phyloP scores from a whole-genome alignment of 2,888 invertebrate genomes.

The Osmoderma eremita region DNA sequence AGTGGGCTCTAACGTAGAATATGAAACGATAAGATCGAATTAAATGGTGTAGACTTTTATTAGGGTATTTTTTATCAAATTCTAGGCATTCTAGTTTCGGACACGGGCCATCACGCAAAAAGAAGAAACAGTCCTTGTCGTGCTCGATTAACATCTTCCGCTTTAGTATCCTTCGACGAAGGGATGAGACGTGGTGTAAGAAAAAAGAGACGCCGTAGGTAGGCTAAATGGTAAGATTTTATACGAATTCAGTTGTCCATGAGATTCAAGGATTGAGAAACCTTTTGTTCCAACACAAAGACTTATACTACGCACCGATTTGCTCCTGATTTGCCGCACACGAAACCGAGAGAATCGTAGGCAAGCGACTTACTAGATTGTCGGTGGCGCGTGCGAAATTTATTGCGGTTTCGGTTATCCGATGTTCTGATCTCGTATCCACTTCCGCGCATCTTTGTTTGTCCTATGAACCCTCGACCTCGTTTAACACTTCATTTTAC shows the following conservation, averaged over 20 bases:
- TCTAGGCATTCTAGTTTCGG: not conserved
- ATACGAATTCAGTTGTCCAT: slow-evolving; percentile 42
- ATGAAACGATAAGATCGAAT: slow-evolving; percentile 2
- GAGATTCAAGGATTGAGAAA: slow-evolving; percentile 44
- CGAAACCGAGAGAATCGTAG: slow-evolving; percentile 35
- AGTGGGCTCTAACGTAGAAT: too few relatives aligned
- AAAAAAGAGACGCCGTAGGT: slow-evolving; percentile 42
- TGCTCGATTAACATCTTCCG: slow-evolving; percentile 31
- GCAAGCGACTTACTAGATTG: slow-evolving; percentile 46
- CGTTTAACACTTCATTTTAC: slow-evolving; percentile 37
- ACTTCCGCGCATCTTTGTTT: slow-evolving; percentile 39
- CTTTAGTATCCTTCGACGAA: slow-evolving; percentile 11
- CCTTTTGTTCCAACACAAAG: slow-evolving; percentile 51
- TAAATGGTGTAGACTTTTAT: slow-evolving; percentile 3
- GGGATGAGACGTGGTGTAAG: slow-evolving; percentile 20
- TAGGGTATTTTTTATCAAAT: slow-evolving; percentile 6
- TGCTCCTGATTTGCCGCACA: slow-evolving; percentile 34
- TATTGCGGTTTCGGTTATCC: slow-evolving; percentile 54
- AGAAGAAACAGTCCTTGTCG: slow-evolving; percentile 21
- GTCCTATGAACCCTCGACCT: slow-evolving; percentile 40
- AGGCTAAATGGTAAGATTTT: slow-evolving; percentile 49
- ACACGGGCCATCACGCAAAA: slow-evolving; percentile 4
- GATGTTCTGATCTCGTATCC: slow-evolving; percentile 48
- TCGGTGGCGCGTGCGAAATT: slow-evolving; percentile 50
- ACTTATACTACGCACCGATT: slow-evolving; percentile 46